phyloP scores from a whole-genome alignment of 2,113 vertebrate genomes.

The Gila orcuttii region DNA sequence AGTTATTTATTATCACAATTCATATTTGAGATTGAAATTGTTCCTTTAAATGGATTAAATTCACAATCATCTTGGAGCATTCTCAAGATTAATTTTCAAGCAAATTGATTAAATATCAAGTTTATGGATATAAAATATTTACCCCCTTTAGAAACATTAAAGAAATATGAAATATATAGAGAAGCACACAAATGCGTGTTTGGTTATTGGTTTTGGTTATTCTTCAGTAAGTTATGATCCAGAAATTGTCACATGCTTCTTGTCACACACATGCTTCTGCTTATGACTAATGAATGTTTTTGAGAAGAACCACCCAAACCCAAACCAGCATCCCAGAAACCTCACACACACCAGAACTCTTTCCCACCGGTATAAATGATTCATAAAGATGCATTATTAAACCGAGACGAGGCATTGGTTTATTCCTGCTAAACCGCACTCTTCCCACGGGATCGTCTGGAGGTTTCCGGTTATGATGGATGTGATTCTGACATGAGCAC shows the following conservation, averaged over 20 bases:
- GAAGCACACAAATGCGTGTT: no score
- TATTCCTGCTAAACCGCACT: conserved; percentile 68
- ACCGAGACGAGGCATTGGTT: conserved; percentile 65
- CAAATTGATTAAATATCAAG: neutral
- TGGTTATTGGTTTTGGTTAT: no score
- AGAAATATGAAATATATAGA: no score
- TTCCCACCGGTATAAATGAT: conserved; percentile 62
- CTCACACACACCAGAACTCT: neutral
- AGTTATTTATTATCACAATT: neutral
- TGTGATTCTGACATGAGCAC: conserved; percentile 60
- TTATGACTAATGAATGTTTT: neutral
- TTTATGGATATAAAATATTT: no score
- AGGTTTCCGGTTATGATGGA: conserved; percentile 56
- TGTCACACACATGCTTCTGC: neutral
- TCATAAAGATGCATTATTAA: conserved; percentile 65
- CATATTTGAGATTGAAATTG: neutral
- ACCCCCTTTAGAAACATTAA: no score
- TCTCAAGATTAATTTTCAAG: neutral
- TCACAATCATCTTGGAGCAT: no score
- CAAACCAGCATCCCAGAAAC: neutral
- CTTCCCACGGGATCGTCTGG: conserved; percentile 64
- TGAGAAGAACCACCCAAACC: neutral
- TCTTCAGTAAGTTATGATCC: no score
- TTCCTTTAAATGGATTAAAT: neutral
- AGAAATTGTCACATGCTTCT: no score